Percentiles rank a stretch among this genome's conserved stretches.
Evolutionary conservation across 2,797 vertebrate genomes (phyloP).

Genomic region (Myoxocephalus aenaeus): DNA sequence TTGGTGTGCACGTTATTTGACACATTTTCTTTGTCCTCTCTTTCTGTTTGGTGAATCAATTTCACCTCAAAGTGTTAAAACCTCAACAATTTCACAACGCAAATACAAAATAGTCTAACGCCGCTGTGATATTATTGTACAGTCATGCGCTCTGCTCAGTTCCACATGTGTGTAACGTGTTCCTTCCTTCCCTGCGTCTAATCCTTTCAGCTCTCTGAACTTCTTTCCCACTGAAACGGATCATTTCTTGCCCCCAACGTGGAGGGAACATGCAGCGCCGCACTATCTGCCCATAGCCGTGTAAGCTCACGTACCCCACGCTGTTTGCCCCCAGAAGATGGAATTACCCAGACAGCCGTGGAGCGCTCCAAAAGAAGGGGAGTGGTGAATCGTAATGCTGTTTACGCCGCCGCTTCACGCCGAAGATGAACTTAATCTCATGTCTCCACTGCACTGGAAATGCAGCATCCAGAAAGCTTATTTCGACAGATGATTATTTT

Average conservation of each 20-base stretch:
- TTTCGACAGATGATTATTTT: slow-evolving; percentile 47
- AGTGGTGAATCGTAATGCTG: slow-evolving; percentile 62
- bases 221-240: slow-evolving; percentile 47
- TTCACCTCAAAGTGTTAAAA: not conserved
- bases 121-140: slow-evolving; percentile 13
- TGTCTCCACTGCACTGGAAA: slow-evolving; percentile 69
- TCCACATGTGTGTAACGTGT: slow-evolving; percentile 21
- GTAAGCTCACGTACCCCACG: slow-evolving; percentile 38
- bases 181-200: slow-evolving; percentile 30
- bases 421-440: slow-evolving; percentile 77
- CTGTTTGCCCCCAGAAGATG: slow-evolving; percentile 50
- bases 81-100: not conserved
- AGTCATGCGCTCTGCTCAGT: not conserved
- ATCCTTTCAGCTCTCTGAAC: slow-evolving; percentile 60
- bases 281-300: slow-evolving; percentile 40
- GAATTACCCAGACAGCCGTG: slow-evolving; percentile 68
- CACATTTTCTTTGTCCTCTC: not conserved
- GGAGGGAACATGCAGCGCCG: slow-evolving; percentile 17
- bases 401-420: slow-evolving; percentile 63
- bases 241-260: slow-evolving; percentile 50
- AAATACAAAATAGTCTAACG: not conserved
- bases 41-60: not conserved
- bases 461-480: slow-evolving; percentile 55
- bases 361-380: slow-evolving; percentile 36
- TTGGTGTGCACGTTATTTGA: too few relatives aligned